Evolutionary conservation across 2,797 vertebrate species (phyloP).

Genomic region (Fratercula arctica): DNA sequence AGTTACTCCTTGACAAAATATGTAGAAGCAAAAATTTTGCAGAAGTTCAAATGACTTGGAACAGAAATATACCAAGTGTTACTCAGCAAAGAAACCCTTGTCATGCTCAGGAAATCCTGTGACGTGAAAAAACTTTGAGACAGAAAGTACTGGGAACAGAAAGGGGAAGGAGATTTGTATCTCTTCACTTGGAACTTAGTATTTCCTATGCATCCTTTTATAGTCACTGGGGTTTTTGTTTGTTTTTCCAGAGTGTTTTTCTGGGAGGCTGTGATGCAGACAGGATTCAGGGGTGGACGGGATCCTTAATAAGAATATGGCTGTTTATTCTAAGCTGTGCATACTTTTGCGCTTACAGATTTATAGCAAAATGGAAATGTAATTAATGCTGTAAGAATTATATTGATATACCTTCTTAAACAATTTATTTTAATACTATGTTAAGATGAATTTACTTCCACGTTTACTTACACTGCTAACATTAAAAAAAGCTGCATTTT

Average conservation of each 20-base stretch:
- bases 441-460: not conserved
- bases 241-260: not conserved
- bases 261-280: not conserved
- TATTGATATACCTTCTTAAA: not conserved
- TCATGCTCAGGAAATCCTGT: conserved; percentile 20
- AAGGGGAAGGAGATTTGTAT: not conserved
- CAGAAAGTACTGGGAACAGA: not conserved
- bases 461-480: not conserved
- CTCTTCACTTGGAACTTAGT: not conserved
- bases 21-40: not conserved
- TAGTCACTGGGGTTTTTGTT: not conserved
- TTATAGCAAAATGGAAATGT: not conserved
- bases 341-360: not conserved
- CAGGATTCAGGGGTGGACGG: not conserved
- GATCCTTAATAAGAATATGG: not conserved
- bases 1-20: not conserved
- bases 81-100: not conserved
- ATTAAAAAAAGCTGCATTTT: not conserved
- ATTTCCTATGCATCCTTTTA: not conserved
- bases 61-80: not conserved
- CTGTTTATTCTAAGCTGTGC: not conserved
- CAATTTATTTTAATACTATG: not conserved
- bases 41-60: not conserved
- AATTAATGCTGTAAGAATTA: not conserved
- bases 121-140: not conserved